A percentile compares a stretch with the other conserved stretches of the same genome.
Evolutionary conservation across 2,888 invertebrate genomes (phyloP).

Genomic region (Orthonevra nobilis): DNA sequence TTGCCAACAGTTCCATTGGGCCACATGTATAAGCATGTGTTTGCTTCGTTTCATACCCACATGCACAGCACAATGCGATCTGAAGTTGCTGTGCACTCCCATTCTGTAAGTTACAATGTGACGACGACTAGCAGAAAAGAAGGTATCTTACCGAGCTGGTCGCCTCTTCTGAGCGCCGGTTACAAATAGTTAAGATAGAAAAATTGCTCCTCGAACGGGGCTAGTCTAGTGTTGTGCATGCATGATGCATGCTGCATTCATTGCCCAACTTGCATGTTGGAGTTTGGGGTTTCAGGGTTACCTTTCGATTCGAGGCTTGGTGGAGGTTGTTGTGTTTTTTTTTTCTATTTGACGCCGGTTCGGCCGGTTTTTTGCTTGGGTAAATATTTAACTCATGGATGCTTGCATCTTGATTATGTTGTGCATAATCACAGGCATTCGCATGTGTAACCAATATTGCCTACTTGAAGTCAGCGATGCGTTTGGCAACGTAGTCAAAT

Average conservation of each 20-base stretch:
- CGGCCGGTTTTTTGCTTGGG: conserved; percentile 58
- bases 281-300: no score
- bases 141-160: conserved; percentile 23
- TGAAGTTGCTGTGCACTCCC: conserved; percentile 30
- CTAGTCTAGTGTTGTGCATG: not conserved
- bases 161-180: conserved; percentile 78
- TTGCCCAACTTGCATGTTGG: no score
- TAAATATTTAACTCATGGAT: conserved; percentile 66
- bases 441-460: conserved; percentile 38
- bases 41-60: not conserved
- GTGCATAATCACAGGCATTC: conserved; percentile 54
- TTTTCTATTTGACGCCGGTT: conserved; percentile 46
- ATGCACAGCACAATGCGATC: conserved; percentile 1
- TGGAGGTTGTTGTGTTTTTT: conserved; percentile 1
- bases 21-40: conserved; percentile 31
- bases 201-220: conserved; percentile 73
- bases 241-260: no score
- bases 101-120: conserved; percentile 40
- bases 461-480: conserved; percentile 55
- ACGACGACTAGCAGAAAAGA: conserved; percentile 23
- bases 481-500: conserved; percentile 44
- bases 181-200: conserved; percentile 79
- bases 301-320: no score
- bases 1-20: conserved; percentile 52
- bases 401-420: conserved; percentile 56